Conservation (phyloP, 2,888 invertebrate genomes). For the Argynnis bischoffii region DNA sequence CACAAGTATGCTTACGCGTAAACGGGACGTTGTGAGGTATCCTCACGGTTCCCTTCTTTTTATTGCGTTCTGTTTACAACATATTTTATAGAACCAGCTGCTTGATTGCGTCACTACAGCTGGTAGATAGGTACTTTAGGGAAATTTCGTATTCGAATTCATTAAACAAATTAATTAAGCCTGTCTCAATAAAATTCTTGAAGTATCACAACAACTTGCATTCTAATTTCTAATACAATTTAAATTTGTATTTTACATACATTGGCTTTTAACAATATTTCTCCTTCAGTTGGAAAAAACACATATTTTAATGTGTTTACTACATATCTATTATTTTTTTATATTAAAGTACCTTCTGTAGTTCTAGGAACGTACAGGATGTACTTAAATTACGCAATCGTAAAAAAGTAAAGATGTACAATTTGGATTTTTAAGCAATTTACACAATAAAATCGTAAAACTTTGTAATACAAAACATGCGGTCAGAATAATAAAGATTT, state of each 20-base stretch:
- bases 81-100: slow-evolving; percentile 74
- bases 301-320: no score
- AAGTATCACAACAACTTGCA: slow-evolving; percentile 26
- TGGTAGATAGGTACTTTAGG: slow-evolving; percentile 49
- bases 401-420: slow-evolving; percentile 26
- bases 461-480: slow-evolving; percentile 37
- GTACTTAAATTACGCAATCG: slow-evolving; percentile 14
- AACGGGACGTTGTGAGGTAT: slow-evolving; percentile 33
- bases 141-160: slow-evolving; percentile 45
- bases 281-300: not conserved
- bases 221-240: slow-evolving; percentile 28
- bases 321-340: no score
- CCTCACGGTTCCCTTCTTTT: slow-evolving; percentile 51
- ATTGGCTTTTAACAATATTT: slow-evolving; percentile 14
- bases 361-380: slow-evolving; percentile 11
- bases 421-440: slow-evolving; percentile 33
- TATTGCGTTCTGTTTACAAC: slow-evolving; percentile 64
- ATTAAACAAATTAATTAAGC: slow-evolving; percentile 31
- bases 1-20: slow-evolving; percentile 44
- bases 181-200: slow-evolving; percentile 32
- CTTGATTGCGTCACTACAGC: slow-evolving; percentile 64
- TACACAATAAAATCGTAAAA: slow-evolving; percentile 43
- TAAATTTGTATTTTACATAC: slow-evolving; percentile 32
- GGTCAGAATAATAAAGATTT: slow-evolving; percentile 39
- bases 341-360: not conserved